A percentile compares a stretch with the other conserved stretches of the same genome.
phyloP scores from a whole-genome alignment of 2,888 invertebrate genomes.

The Phyllotreta striolata region DNA sequence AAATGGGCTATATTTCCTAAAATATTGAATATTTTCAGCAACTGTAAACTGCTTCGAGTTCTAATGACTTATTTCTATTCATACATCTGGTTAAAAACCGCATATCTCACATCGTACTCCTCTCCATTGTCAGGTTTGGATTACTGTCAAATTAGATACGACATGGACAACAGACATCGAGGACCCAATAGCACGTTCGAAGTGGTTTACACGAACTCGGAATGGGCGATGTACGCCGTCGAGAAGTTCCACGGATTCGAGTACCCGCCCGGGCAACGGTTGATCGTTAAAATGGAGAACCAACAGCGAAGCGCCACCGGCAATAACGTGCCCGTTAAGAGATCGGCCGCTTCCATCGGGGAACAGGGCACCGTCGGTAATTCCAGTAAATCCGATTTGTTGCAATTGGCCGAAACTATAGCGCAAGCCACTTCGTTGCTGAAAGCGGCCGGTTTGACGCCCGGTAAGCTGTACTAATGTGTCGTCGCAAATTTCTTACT shows the following conservation, averaged over 20 bases:
- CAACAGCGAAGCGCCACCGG: conserved; percentile 43
- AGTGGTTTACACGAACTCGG: conserved; percentile 75
- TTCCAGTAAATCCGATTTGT: conserved; percentile 65
- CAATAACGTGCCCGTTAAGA: conserved; percentile 24
- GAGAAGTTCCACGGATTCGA: conserved; percentile 91
- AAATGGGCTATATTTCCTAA: no score
- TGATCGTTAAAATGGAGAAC: conserved; percentile 76
- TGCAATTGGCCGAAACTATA: conserved; percentile 75
- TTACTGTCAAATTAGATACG: conserved; percentile 66
- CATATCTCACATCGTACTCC: no score
- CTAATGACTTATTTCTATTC: no score
- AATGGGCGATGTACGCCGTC: conserved; percentile 78
- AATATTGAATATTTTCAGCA: no score
- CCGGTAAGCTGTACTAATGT: conserved; percentile 47
- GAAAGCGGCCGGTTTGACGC: conserved; percentile 67
- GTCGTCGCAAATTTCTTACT: no score
- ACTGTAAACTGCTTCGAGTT: no score
- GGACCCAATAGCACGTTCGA: conserved; percentile 67
- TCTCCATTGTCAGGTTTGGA: conserved; percentile 63
- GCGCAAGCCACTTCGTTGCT: conserved; percentile 80
- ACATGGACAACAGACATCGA: conserved; percentile 61
- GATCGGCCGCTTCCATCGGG: conserved; percentile 13
- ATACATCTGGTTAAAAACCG: no score
- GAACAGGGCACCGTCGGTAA: conserved; percentile 46
- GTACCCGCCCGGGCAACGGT: conserved; percentile 85